Evolutionary conservation across 2,888 invertebrate genomes (phyloP), one percentile per base, ranked within the genome.

Genomic region (Perdita meconis): DNA sequence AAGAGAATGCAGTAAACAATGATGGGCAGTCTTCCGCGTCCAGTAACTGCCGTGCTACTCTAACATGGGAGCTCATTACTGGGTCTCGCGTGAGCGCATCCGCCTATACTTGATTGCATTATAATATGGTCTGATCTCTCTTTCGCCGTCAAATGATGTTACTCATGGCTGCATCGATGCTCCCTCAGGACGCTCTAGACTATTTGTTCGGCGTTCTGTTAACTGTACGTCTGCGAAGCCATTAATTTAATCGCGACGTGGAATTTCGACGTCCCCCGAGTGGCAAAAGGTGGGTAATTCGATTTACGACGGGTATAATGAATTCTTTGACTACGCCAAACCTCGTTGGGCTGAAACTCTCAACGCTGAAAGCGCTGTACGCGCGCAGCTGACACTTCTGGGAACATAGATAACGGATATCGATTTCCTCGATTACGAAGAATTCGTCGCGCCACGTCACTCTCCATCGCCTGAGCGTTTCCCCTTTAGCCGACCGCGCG

Each of bases 61-160:
- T 82, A 88, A 91, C 91, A 90, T 88, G 89, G 86, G 79, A 89
- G 90, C 91, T 91, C 91, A 90, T 91, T 91, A 91, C 81, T 85
- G 83, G 84, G 84, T 86, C 85, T 88, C 86, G 87, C 88, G 89
- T 88, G 88, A 89, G 89, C 84, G 86, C 88, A 83, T 86, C 88
- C 86, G 87, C 87, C 88, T 88, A 88, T 85, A 85, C 86, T 85
- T 89, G 89, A 91, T 90, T 90, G 89, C 90, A 88, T 90, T 90
- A 89, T 90, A 91, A 91, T 89, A 89, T 87, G 83, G 79, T 67
- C 81, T 63, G 77, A 78, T 73, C 81, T 59, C 80, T 74, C 63
- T 82, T 80, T 71, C 80, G 63, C 71, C 76, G 73, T 80, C 76
- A 67, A 84, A 75, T 77, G 63, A 60, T 61, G 63, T 47, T 42